A percentile compares a stretch with the other conserved stretches of the same genome.
These are phyloP conservation scores for Hemicrepidius hirtus DNA, from an alignment of 2,888 invertebrate genomes.

Conservation along the genomic window DNA sequence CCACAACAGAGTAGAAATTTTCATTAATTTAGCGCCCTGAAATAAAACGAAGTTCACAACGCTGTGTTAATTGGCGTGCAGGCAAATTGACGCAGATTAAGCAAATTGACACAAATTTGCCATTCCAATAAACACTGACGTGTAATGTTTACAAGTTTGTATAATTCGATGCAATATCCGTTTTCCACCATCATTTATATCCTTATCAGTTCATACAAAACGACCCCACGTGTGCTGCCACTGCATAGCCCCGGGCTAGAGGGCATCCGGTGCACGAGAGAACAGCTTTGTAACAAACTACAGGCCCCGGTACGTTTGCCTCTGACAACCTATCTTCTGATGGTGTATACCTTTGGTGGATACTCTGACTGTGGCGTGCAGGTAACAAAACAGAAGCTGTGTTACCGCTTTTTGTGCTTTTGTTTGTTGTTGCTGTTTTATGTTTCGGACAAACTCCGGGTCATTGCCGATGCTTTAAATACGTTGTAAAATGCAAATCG, in stretches of 20 bases:
- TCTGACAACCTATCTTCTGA: conserved; percentile 36
- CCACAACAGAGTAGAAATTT: too few relatives aligned
- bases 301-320: conserved; percentile 26
- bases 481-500: conserved; percentile 36
- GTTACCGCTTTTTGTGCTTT: conserved; percentile 40
- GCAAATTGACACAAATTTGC: conserved; percentile 20
- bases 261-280: conserved; percentile 48
- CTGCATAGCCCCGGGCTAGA: conserved; percentile 49
- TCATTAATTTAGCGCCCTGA: too few relatives aligned
- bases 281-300: conserved; percentile 36
- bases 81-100: neutral
- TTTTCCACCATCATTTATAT: conserved; percentile 27
- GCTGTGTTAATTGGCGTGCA: too few relatives aligned
- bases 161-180: conserved; percentile 29
- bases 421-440: conserved; percentile 37
- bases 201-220: conserved; percentile 33
- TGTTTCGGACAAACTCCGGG: conserved; percentile 36
- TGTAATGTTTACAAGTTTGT: conserved; percentile 18
- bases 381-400: conserved; percentile 41
- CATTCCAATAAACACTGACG: conserved; percentile 16
- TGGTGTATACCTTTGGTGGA: neutral
- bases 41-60: too few relatives aligned
- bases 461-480: conserved; percentile 25
- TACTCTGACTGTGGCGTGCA: conserved; percentile 12
- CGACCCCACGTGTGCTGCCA: conserved; percentile 41